Base-by-base conservation (phyloP, 2,797 vertebrate genomes). In the Micromesistius poutassou region DNA sequence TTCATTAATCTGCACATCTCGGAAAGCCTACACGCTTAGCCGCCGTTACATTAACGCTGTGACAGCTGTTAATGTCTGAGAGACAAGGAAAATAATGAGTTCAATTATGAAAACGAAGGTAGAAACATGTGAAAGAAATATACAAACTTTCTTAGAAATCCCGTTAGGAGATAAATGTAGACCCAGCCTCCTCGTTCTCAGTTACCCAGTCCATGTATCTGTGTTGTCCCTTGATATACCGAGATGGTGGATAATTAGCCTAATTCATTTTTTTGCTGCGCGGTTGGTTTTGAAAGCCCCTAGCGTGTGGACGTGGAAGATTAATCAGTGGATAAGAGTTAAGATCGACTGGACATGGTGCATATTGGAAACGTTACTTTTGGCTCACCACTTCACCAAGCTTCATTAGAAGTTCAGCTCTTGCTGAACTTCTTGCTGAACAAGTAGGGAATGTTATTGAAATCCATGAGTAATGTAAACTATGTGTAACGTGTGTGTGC, bases 1-100 rank as follows among this genome's bases (percentile, higher is more conserved):
- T 88, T 77, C 84, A 91, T 84, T 87, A 90, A 92, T 92, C 87
- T 89, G 87, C 0, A 38, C 85, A 75, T 80, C 83, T 74, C 80
- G 86, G 80, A 7, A 42, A 79, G 40, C 40, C 13, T 78, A 78
- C 40, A 38, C 76, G 82, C 83, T 78, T 71, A 90, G 82, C 85
- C 87, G 30, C 84, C 72, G 76, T 86, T 84, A 87, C 25, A 81
- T 78, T 73, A 22, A 79, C 73, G 77, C 76, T 78, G 78, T 76
- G 84, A 86, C 89, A 90, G 87, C 85, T 89, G 89, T 85, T 89
- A 79, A n/a, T 81, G 74, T 12, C 79, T n/a, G 80, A 80, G 82
- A 81, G 82, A 78, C 74, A 38, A 35, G n/a, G 75, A 77, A 85
- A 81, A 30, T n/a, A 71, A n/a, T 6, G 70, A 14, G 31, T 76